These are phyloP conservation scores for Heterocephalus glaber DNA, from an alignment of 2,113 vertebrate species.

Conservation along the genomic window DNA sequence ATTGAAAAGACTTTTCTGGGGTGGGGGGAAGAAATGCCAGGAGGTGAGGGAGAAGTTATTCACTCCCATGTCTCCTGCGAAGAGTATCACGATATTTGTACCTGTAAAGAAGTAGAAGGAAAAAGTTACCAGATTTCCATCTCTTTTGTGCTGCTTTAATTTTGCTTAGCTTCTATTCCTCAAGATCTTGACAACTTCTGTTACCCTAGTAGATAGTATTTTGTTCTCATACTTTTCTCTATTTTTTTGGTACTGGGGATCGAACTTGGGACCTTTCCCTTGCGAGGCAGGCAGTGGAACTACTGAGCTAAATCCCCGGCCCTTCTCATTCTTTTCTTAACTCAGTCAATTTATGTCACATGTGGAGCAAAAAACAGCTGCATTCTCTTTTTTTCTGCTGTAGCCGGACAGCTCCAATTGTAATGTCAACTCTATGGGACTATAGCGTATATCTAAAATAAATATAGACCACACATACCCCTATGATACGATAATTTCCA, in stretches of 20 bases:
- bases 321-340: not conserved
- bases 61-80: not conserved
- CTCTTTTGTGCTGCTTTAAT: constrained; percentile 45
- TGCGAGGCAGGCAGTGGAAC: too few relatives aligned
- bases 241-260: too few relatives aligned
- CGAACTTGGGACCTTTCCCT: too few relatives aligned
- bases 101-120: not conserved
- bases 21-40: not conserved
- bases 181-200: constrained; percentile 20
- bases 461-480: not conserved
- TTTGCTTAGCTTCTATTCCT: constrained; percentile 8
- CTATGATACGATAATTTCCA: not conserved
- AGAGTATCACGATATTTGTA: not conserved
- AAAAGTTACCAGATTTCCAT: not conserved
- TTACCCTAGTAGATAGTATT: not conserved
- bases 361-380: not conserved
- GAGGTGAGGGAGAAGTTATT: not conserved
- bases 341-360: not conserved
- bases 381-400: not conserved
- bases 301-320: too few relatives aligned
- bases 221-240: not conserved
- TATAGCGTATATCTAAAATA: not conserved
- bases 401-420: not conserved
- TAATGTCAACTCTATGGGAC: not conserved
- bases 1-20: too few relatives aligned